Base-by-base conservation (phyloP, 2,888 invertebrate species). In the Congeria kusceri region DNA sequence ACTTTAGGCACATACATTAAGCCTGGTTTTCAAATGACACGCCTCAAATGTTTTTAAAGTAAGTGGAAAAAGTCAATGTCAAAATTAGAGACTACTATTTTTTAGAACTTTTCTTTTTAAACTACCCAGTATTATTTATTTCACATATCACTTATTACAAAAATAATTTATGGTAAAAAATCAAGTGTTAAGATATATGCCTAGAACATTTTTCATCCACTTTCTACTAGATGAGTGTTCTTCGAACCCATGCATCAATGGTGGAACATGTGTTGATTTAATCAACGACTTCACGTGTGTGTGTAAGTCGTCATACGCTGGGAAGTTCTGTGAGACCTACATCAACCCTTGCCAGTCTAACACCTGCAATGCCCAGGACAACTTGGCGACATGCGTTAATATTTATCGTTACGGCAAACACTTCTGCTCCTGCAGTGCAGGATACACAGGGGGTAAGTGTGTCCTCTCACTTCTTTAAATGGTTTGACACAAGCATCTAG, bases 221-320 rank as follows among this genome's bases (percentile, higher is more conserved):
- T n/a, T n/a, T n/a, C n/a, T n/a, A n/a, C n/a, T n/a, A 88, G 88
- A 89, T 77, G 84, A 87, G 1, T 89, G 89, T 84, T 75, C 57
- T 0, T 81, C 82, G 9, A 82, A 65, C 15, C 87, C 89, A 1
- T 89, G 89, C 61, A 73, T 86, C 11, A 84, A 88, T 80, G 87
- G 86, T 29, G 89, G 87, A 4, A 77, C 20, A 0, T 90, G 90
- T 69, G 20, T 7, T 0, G 83, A 94, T 83, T 84, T 83, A 9
- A 92, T 92, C 78, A 97, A 97, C 90, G 96, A 96, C 92, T 98
- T 95, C 91, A 94, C 96, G 83, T 99, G 99, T 90, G 95, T 96
- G 75, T 99, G 99, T 92, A 95, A 97, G 39, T 96, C 96, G 92
- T 58, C 62, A 3, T 99, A 96, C 92, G 95, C 95, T 4, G 99